Percentiles rank a stretch among this genome's conserved stretches.
Conservation (phyloP, 1,140 invertebrate species). For the Apis florea region DNA sequence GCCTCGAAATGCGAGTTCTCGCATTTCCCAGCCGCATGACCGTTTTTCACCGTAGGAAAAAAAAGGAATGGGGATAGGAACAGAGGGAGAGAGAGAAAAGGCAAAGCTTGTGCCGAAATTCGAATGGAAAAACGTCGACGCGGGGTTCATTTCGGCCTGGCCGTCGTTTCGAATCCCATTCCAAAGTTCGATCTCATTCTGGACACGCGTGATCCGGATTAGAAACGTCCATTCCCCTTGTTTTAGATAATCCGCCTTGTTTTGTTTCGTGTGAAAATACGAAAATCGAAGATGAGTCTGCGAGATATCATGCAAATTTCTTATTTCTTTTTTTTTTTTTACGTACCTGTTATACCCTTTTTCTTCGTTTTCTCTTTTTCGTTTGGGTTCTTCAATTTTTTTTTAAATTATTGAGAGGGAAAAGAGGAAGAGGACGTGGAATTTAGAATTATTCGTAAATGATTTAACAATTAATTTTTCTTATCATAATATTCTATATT, state of each 20-base stretch:
- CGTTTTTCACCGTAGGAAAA: slow-evolving; percentile 5
- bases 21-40: background rate
- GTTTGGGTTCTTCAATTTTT: background rate
- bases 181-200: slow-evolving; percentile 38
- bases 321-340: background rate
- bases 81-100: background rate
- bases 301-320: slow-evolving; percentile 6
- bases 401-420: too few species aligned
- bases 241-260: slow-evolving; percentile 18
- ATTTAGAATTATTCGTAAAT: too few species aligned
- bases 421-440: too few species aligned
- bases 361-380: background rate
- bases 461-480: too few species aligned
- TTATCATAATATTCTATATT: too few species aligned
- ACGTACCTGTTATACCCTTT: too few species aligned
- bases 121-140: slow-evolving; percentile 43
- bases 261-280: slow-evolving; percentile 18
- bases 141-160: slow-evolving; percentile 23
- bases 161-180: slow-evolving; percentile 33
- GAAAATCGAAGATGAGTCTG: slow-evolving; percentile 23
- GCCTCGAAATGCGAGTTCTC: slow-evolving; percentile 27
- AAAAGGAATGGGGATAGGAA: background rate
- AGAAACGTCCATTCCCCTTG: slow-evolving; percentile 25
- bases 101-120: slow-evolving; percentile 22
- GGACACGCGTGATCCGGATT: slow-evolving; percentile 47